Evolutionary conservation across 2,797 vertebrate genomes (phyloP).

Genomic region (Manis pentadactyla): DNA sequence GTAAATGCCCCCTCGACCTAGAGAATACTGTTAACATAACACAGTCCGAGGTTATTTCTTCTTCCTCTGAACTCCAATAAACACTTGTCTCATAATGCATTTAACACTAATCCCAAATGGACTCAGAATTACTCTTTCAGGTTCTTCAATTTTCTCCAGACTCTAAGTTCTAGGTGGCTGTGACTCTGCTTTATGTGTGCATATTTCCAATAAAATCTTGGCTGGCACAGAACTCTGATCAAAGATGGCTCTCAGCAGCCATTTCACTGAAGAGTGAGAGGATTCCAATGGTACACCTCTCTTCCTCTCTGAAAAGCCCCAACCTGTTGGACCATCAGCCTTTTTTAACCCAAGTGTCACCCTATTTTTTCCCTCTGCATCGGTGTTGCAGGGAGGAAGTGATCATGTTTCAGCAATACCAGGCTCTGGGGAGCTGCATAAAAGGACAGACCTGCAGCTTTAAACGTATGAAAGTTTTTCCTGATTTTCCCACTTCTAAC

Average conservation of each 20-base stretch:
- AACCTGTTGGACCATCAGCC: neutral
- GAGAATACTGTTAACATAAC: neutral
- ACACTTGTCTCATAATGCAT: neutral
- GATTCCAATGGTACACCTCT: neutral
- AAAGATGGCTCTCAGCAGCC: neutral
- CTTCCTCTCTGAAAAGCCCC: constrained; percentile 6
- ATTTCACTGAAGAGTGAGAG: neutral
- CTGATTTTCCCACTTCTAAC: neutral
- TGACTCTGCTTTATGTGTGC: neutral
- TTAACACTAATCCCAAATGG: neutral
- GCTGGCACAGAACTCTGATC: neutral
- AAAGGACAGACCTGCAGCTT: neutral
- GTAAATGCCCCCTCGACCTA: neutral
- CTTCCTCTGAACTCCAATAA: neutral
- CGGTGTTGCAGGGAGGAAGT: neutral
- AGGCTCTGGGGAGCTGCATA: neutral
- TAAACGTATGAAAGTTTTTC: neutral
- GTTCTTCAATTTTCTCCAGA: neutral
- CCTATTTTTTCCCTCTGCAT: neutral
- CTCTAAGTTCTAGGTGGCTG: neutral
- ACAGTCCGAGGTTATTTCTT: neutral
- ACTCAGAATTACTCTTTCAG: neutral
- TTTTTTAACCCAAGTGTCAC: neutral
- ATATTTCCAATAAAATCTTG: neutral
- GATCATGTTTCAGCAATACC: neutral